Base-by-base conservation (phyloP, 2,113 vertebrate genomes). In the Phalacrocorax aristotelis region DNA sequence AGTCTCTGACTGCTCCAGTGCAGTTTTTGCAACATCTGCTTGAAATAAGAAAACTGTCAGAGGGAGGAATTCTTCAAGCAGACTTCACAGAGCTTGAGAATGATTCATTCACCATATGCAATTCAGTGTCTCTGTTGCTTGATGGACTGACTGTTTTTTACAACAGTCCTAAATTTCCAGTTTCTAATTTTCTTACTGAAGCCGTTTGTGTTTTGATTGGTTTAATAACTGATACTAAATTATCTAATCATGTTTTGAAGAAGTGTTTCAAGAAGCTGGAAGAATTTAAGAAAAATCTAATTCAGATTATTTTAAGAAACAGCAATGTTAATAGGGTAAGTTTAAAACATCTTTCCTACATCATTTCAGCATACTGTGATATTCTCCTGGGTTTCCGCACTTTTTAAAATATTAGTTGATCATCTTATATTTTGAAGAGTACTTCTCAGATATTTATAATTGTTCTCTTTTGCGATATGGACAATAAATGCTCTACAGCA, bases 21-120 rank as follows among this genome's bases (percentile, higher is more conserved):
- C 97, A 97, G 15, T 99, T 99, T 96, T 97, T 99, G 29, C 99
- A 98, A 83, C 76, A 94, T 92, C 97, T 99, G 5, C 98, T 99
- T 61, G 91, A 98, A 72, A 96, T 99, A 71, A 98, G 96, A 58
- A 98, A 97, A 19, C 83, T 98, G 15, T 89, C 95, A 40, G 96
- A 97, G 52, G 36, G 84, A 90, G 82, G 95, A 91, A 38, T 34
- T 76, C 52, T 97, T 49, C 96, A 94, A 75, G 95, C 96, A 93
- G 97, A 98, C 65, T 94, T 98, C 15, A 97, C 61, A 34, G 70
- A 82, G 72, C 93, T 97, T 34, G 98, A 98, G 29, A 98, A 92
- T 10, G 98, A 98, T 57, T 97, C 57, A 60, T 97, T 97, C 2
- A 97, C 98, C 16, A 8, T 99, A 58, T 97, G 81, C 40, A 98